Evolutionary conservation across 1,140 invertebrate genomes (phyloP).

Genomic region (Sitophilus oryzae): DNA sequence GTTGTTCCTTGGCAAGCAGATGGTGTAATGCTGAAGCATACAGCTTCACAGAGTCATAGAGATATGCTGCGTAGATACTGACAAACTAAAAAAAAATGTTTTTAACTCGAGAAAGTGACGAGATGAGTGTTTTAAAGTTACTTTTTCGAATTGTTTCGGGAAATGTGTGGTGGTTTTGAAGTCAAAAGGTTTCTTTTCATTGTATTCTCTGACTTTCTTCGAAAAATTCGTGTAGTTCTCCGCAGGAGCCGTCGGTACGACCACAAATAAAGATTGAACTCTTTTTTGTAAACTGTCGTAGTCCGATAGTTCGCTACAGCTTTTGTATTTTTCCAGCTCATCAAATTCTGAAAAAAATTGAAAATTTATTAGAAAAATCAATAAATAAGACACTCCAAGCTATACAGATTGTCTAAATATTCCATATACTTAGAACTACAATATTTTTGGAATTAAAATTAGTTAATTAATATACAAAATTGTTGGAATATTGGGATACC

Average conservation of each 20-base stretch:
- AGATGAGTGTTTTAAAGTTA: constrained; percentile 23
- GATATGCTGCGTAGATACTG: constrained; percentile 88
- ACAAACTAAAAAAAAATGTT: constrained; percentile 64
- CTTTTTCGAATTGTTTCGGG: constrained; percentile 47
- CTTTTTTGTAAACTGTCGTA: constrained; percentile 59
- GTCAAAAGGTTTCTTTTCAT: constrained; percentile 67
- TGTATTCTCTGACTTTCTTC: constrained; percentile 69
- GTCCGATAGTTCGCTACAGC: constrained; percentile 54
- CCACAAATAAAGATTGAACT: constrained; percentile 75
- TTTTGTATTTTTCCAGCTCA: constrained; percentile 50
- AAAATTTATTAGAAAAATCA: constrained; percentile 19
- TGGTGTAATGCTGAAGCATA: constrained; percentile 82
- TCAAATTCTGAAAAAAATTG: constrained; percentile 49
- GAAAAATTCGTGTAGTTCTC: constrained; percentile 71
- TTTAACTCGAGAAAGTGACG: too few relatives aligned
- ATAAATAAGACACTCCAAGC: too few relatives aligned
- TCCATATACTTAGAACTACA: too few relatives aligned
- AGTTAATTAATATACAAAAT: too few relatives aligned
- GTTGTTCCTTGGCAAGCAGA: constrained; percentile 55
- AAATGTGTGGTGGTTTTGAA: constrained; percentile 47
- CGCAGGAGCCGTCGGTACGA: constrained; percentile 75
- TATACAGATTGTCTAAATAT: too few relatives aligned
- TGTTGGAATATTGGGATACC: too few relatives aligned
- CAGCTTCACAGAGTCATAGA: constrained; percentile 91
- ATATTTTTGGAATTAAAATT: too few relatives aligned